Base-by-base conservation (phyloP, 2,797 vertebrate genomes). In the Sebastes reedi region DNA sequence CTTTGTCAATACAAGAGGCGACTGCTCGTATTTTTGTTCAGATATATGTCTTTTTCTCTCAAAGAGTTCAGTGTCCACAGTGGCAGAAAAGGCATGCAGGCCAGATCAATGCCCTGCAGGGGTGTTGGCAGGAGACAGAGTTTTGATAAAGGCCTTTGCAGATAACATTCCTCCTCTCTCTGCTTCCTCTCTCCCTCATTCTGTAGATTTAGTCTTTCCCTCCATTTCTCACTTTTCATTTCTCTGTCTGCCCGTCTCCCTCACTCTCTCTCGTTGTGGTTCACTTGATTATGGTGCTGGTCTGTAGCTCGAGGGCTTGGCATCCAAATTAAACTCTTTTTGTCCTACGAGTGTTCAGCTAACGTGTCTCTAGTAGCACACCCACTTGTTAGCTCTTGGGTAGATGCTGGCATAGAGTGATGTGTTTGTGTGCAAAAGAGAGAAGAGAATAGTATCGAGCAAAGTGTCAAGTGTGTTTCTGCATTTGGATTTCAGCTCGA, bases 201-300 rank as follows among this genome's bases (percentile, higher is more conserved):
- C 84, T 75, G 73, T 77, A 83, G 62, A 78, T 77, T 67, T 74
- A 61, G 55, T 30, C 77, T 76, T 55, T 81, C 83, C 27, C 67
- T 76, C 12, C 7, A 20, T 75, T 72, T 89, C 77, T 79, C 70
- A 22, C 80, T 77, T 39, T 74, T 71, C 74, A 67, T 83, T 79
- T 75, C 66, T 70, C 79, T 67, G 62, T 84, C 84, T 81, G 74
- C 42, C 67, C 42, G 42, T 77, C 73, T 87, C 59, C 32, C 18
- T n/a, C 42, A 36, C 34, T 50, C 65, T 56, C 65, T 56, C 76
- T 79, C 46, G n/a, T 85, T 91, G 94, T 89, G 93, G 93, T 92
- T 92, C 75, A 80, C 74, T 87, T 95, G 93, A 95, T 95, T 95
- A 95, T 91, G 92, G 92, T 89, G 90, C 91, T 89, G 87, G 92